These are phyloP conservation scores for Caradrina clavipalpis DNA, from an alignment of 2,888 invertebrate genomes.

Conservation along the genomic window DNA sequence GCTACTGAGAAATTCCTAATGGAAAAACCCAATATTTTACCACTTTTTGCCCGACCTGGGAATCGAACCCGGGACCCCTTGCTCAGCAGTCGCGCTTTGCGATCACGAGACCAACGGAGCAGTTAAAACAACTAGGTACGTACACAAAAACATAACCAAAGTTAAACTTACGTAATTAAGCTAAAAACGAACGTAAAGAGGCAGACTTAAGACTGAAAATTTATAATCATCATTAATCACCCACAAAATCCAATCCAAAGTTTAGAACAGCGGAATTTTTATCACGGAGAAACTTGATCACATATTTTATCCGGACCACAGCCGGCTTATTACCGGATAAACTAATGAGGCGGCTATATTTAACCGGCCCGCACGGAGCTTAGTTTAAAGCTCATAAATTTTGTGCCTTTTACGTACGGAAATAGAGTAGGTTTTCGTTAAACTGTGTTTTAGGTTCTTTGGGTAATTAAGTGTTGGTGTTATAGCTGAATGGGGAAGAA, in stretches of 20 bases:
- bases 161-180: not conserved
- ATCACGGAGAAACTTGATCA: conserved; percentile 36
- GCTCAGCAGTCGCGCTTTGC: too few species aligned
- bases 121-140: too few species aligned
- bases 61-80: too few species aligned
- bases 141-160: not conserved
- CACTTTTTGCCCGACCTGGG: too few species aligned
- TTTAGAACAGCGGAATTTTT: conserved; percentile 25
- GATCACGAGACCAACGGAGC: too few species aligned
- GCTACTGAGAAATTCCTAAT: too few species aligned
- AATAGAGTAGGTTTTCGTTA: conserved; percentile 25
- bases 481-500: too few species aligned
- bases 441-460: conserved; percentile 4
- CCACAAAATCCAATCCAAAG: conserved; percentile 3
- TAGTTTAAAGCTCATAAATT: conserved; percentile 51
- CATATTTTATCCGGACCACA: conserved; percentile 50
- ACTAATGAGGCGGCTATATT: conserved; percentile 56
- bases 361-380: conserved; percentile 39
- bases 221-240: conserved; percentile 30
- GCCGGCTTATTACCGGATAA: conserved; percentile 50
- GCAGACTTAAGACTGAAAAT: conserved; percentile 10
- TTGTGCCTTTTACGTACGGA: conserved; percentile 26
- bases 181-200: conserved; percentile 8
- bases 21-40: too few species aligned
- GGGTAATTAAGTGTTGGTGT: not conserved